phyloP scores from a whole-genome alignment of 2,113 vertebrate species.

The Hassar affinis region DNA sequence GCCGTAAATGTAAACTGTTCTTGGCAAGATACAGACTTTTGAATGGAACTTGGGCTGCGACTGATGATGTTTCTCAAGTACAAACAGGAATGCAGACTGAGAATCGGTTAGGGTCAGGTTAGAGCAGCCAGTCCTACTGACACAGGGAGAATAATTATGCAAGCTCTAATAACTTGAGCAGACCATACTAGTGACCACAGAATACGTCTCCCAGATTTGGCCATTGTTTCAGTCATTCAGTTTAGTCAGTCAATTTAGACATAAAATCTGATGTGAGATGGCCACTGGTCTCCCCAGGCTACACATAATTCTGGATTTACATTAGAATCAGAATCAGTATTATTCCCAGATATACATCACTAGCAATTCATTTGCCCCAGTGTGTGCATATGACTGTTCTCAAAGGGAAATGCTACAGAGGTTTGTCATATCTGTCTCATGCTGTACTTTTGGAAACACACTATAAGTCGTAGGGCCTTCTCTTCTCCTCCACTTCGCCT shows the following conservation, averaged over 20 bases:
- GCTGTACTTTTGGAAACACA: not conserved
- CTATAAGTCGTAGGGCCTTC: not conserved
- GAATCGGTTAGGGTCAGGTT: no score
- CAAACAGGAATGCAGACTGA: no score
- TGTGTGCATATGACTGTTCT: not conserved
- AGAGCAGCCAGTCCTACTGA: not conserved
- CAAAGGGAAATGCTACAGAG: not conserved
- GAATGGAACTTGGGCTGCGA: no score
- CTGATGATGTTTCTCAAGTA: no score
- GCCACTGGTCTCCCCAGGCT: not conserved
- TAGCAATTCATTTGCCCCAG: not conserved
- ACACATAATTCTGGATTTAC: not conserved
- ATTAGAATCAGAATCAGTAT: not conserved
- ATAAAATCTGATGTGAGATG: not conserved
- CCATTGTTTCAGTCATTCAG: not conserved
- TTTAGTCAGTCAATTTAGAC: no score
- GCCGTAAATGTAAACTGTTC: no score
- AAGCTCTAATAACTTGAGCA: not conserved
- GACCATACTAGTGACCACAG: not conserved
- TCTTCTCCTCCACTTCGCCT: not conserved
- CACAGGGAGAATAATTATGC: not conserved
- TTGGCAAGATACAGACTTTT: no score
- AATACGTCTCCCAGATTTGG: not conserved
- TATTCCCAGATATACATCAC: not conserved
- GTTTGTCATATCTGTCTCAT: not conserved